Conservation (phyloP, 1,140 invertebrate species). For the Berghia stephanieae region DNA sequence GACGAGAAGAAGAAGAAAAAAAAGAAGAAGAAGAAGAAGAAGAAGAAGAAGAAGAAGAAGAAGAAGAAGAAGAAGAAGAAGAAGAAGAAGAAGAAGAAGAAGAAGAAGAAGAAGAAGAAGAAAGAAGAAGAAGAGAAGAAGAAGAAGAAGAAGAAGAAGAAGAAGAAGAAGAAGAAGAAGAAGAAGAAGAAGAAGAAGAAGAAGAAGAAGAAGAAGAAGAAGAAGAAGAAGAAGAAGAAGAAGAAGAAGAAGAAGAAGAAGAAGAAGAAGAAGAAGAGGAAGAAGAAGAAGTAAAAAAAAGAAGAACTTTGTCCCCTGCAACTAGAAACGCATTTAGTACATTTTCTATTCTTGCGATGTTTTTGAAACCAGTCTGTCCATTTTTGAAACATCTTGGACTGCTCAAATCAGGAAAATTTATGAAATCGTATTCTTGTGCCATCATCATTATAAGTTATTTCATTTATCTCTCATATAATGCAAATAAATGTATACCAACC, state of each 20-base stretch:
- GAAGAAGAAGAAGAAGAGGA: too few species aligned
- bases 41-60: not conserved
- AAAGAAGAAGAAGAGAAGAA: not conserved
- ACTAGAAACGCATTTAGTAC: not conserved
- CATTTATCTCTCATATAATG: not conserved
- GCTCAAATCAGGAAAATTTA: not conserved
- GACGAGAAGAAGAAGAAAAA: not conserved
- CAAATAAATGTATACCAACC: constrained; percentile 30
- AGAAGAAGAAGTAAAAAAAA: not conserved
- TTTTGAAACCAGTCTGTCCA: too few species aligned
- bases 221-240: too few species aligned
- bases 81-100: not conserved
- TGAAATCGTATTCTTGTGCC: too few species aligned
- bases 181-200: too few species aligned
- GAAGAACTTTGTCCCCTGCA: not conserved
- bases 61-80: not conserved
- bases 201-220: too few species aligned
- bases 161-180: too few species aligned
- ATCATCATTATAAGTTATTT: too few species aligned
- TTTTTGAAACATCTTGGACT: not conserved
- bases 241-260: too few species aligned
- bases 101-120: not conserved
- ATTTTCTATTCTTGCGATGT: not conserved
- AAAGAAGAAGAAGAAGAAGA: not conserved
- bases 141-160: too few species aligned